A percentile compares a stretch with the other conserved stretches of the same genome.
Evolutionary conservation across 2,888 invertebrate genomes (phyloP).

Genomic region (Psylliodes chrysocephalus): DNA sequence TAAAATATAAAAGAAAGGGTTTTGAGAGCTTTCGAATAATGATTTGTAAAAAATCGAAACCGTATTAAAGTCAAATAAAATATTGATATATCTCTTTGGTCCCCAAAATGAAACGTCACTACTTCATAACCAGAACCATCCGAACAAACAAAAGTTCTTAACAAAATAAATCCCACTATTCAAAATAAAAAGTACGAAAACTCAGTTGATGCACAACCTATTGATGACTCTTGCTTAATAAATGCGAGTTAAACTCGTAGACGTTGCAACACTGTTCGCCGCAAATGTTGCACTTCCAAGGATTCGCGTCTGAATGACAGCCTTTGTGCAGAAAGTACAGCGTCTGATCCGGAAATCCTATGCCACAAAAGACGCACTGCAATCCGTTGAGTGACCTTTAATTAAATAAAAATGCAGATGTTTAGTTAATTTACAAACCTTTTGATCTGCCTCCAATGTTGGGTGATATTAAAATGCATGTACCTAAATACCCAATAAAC

Average conservation of each 20-base stretch:
- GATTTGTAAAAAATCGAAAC: too few species aligned
- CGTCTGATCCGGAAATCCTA: constrained; percentile 95
- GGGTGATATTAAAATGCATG: too few species aligned
- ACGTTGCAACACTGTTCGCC: constrained; percentile 94
- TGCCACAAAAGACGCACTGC: constrained; percentile 91
- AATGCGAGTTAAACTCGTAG: constrained; percentile 96
- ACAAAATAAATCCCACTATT: not conserved
- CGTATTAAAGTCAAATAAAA: too few species aligned
- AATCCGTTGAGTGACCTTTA: constrained; percentile 67
- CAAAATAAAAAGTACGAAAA: constrained; percentile 11
- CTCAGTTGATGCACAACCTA: constrained; percentile 38
- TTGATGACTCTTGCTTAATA: constrained; percentile 93
- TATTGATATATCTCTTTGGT: too few species aligned
- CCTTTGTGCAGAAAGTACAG: constrained; percentile 97
- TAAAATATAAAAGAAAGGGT: not conserved
- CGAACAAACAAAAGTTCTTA: not conserved
- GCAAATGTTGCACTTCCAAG: constrained; percentile 98
- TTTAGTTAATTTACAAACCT: too few species aligned
- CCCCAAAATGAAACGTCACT: not conserved
- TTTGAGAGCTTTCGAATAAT: too few species aligned
- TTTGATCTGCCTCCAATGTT: too few species aligned
- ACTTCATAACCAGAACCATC: not conserved
- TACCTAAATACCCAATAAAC: too few species aligned
- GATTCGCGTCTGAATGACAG: constrained; percentile 96
- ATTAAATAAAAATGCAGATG: not conserved